phyloP scores from a whole-genome alignment of 2,888 invertebrate species.

The Acleris laterana region DNA sequence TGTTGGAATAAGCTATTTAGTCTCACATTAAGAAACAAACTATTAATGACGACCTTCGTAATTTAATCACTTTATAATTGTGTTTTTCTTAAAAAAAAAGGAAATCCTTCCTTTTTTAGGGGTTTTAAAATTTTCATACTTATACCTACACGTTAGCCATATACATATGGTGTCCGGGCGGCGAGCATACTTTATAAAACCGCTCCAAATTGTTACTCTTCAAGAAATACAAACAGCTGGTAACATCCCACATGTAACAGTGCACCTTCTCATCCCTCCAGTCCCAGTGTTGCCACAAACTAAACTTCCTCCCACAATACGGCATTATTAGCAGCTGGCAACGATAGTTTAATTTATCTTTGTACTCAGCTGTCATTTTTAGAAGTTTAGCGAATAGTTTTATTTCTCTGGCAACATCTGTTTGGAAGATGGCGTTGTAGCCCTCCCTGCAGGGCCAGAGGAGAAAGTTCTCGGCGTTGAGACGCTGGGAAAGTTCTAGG shows the following conservation, averaged over 20 bases:
- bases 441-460: constrained; percentile 86
- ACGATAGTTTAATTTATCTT: constrained; percentile 85
- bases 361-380: constrained; percentile 86
- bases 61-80: too few species aligned
- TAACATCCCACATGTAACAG: constrained; percentile 86
- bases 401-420: constrained; percentile 84
- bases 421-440: constrained; percentile 83
- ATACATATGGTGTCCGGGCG: constrained; percentile 86
- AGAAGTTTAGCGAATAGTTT: constrained; percentile 85
- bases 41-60: too few species aligned
- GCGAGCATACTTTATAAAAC: constrained; percentile 85
- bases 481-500: constrained; percentile 84
- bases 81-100: too few species aligned
- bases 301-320: constrained; percentile 53
- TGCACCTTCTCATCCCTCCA: constrained; percentile 67
- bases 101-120: too few species aligned
- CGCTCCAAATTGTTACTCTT: constrained; percentile 85
- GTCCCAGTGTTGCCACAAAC: constrained; percentile 51
- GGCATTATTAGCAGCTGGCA: constrained; percentile 86
- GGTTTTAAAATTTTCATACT: neutral
- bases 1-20: too few species aligned
- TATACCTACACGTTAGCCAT: constrained; percentile 86
- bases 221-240: constrained; percentile 86
- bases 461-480: constrained; percentile 86
- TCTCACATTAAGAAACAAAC: too few species aligned